Evolutionary conservation across 2,888 invertebrate genomes (phyloP), one percentile per base, ranked within the genome.

Genomic region (Thyatira batis): DNA sequence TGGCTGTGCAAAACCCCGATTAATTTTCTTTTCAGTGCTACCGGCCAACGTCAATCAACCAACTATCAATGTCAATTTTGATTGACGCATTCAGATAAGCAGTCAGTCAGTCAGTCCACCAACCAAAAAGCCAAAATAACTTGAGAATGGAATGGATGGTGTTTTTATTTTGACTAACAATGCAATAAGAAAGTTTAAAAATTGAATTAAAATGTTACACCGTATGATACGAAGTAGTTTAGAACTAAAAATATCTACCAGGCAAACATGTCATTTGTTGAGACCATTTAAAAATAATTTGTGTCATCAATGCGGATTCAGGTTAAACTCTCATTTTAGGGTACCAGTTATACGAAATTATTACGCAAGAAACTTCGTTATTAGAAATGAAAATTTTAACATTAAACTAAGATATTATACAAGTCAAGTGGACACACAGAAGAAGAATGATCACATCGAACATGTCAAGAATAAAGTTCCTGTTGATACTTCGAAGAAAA

Each of bases 291-390:
- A 72, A 63, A 77, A 57, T 65, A 69, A 71, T 65, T 80, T 80
- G 59, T 90, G 88, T 82, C 78, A 83, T 68, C 80, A 86, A 63
- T 89, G 91, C 71, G 79, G 84, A 63, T 73, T 80, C 78, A 87
- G 85, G 82, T 82, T 89, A 76, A 81, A 78, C 76, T 85, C 85
- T 69, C 82, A 76, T 76, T 76, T 76, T 61, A 86, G 76, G 77
- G 74, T 79, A 64, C 69, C 81, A 67, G 72, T 69, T 65, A 67
- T 79, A 67, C 76, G 76, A 74, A 85, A 82, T 78, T 73, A 77
- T 81, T 83, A 80, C 77, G 89, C 85, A 75, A 87, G 80, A 69
- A 77, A 65, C 63, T 76, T 80, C 51, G 67, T 61, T 57, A 69
- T 63, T 60, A 80, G 69, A 77, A 81, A 77, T 74, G 75, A 76